Percentiles rank a stretch among this genome's conserved stretches.
Evolutionary conservation across 1,140 invertebrate genomes (phyloP).

Genomic region (Drosophila fuyamai): DNA sequence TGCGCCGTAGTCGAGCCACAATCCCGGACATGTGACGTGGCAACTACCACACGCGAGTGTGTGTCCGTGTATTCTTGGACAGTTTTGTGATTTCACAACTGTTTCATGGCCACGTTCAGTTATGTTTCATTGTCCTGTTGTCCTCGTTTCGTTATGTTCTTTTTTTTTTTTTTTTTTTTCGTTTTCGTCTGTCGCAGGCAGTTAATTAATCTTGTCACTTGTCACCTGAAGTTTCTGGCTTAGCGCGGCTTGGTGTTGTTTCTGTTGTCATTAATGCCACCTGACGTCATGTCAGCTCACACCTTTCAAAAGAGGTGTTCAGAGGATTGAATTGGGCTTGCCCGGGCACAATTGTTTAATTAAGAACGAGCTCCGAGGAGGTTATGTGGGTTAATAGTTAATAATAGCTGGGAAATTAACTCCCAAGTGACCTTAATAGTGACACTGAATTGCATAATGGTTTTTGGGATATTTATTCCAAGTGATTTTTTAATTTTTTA

Average conservation of each 20-base stretch:
- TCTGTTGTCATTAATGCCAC: slow-evolving; percentile 41
- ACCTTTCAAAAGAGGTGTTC: slow-evolving; percentile 24
- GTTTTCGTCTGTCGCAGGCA: slow-evolving; percentile 38
- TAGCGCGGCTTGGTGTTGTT: slow-evolving; percentile 45
- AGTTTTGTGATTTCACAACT: slow-evolving; percentile 57
- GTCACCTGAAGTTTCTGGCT: slow-evolving; percentile 64
- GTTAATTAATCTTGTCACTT: slow-evolving; percentile 77
- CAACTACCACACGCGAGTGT: slow-evolving; percentile 6
- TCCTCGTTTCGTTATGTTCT: slow-evolving; percentile 11
- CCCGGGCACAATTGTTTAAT: slow-evolving; percentile 44
- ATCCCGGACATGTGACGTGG: slow-evolving; percentile 23
- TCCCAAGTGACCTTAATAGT: slow-evolving; percentile 21
- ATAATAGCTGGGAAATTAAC: slow-evolving; percentile 30
- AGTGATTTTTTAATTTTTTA: not conserved
- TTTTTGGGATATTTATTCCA: not conserved
- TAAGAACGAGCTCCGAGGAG: slow-evolving; percentile 12
- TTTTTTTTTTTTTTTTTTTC: slow-evolving; percentile 13
- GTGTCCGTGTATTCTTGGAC: slow-evolving; percentile 12
- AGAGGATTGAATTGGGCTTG: slow-evolving; percentile 10
- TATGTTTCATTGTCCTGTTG: slow-evolving; percentile 31
- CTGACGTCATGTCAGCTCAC: slow-evolving; percentile 68
- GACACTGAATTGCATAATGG: no score
- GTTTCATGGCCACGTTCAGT: slow-evolving; percentile 41
- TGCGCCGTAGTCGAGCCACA: slow-evolving; percentile 5
- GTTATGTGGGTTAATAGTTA: slow-evolving; percentile 40